Percentiles rank a stretch among this genome's conserved stretches.
Evolutionary conservation across 2,113 vertebrate genomes (phyloP).

Genomic region (Penelope pileata): DNA sequence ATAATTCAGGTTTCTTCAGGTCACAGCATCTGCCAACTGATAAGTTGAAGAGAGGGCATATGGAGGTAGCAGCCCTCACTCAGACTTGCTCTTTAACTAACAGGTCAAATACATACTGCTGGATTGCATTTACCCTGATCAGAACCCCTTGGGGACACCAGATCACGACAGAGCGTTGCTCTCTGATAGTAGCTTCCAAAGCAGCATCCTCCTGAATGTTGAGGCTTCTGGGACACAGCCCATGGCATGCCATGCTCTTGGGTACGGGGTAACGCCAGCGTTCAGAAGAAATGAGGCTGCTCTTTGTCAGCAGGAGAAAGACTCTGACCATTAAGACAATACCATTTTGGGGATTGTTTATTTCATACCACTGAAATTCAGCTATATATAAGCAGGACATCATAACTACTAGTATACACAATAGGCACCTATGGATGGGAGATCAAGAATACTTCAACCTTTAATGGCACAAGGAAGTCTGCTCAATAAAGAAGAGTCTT

Average conservation of each 20-base stretch:
- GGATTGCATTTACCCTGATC: background rate
- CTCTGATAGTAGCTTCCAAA: background rate
- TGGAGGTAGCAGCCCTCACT: background rate
- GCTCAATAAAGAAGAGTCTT: background rate
- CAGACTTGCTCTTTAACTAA: background rate
- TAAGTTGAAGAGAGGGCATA: background rate
- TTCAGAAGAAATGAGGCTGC: background rate
- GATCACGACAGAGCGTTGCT: background rate
- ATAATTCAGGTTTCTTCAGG: background rate
- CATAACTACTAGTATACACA: background rate
- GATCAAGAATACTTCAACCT: background rate
- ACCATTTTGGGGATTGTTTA: accelerated
- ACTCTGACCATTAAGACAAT: background rate
- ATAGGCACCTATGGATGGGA: background rate
- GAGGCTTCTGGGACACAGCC: background rate
- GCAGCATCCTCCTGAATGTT: accelerated
- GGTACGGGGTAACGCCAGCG: background rate
- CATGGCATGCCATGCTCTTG: accelerated
- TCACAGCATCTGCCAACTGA: background rate
- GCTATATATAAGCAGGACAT: background rate
- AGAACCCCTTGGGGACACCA: background rate
- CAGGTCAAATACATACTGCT: background rate
- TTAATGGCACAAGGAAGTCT: background rate
- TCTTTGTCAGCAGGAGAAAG: background rate
- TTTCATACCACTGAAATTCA: background rate